A percentile compares a stretch with the other conserved stretches of the same genome.
Conservation (phyloP, 1,140 invertebrate genomes). For the Euura saliciscinereae region DNA sequence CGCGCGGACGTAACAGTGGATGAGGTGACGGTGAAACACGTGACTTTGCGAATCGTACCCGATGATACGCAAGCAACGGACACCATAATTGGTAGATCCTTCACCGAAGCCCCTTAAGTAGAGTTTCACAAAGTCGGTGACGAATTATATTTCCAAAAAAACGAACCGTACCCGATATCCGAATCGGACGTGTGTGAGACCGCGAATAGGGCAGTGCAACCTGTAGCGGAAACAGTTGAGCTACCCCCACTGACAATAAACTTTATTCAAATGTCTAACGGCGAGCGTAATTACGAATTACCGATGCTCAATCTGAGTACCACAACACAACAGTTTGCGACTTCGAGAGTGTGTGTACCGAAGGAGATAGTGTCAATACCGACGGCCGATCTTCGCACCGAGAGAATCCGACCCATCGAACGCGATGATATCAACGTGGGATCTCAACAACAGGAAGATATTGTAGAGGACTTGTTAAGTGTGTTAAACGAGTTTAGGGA, state of each 20-base stretch:
- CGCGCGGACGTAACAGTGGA: conserved; percentile 6
- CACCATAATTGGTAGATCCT: conserved; percentile 7
- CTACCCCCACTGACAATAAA: conserved; percentile 8
- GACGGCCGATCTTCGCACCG: not conserved
- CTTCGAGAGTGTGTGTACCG: too few relatives aligned
- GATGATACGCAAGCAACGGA: conserved; percentile 8
- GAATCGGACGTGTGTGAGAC: too few relatives aligned
- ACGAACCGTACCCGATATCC: too few relatives aligned
- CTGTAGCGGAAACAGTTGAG: not conserved
- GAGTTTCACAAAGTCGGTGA: conserved; percentile 19
- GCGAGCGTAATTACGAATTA: not conserved
- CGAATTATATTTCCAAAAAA: conserved; percentile 2
- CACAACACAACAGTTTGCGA: too few relatives aligned
- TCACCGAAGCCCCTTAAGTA: conserved; percentile 10
- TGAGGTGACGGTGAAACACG: conserved; percentile 3
- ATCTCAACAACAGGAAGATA: not conserved
- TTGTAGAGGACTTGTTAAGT: conserved; percentile 11
- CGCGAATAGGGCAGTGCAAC: too few relatives aligned
- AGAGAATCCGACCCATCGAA: conserved; percentile 10
- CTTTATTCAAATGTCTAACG: not conserved
- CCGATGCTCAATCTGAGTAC: not conserved
- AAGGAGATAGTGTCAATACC: too few relatives aligned
- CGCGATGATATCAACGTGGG: conserved; percentile 8
- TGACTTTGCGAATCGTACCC: conserved; percentile 9
- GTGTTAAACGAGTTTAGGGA: conserved; percentile 7